Base-by-base conservation (phyloP, 1,140 invertebrate species). In the Drosophila funebris region DNA sequence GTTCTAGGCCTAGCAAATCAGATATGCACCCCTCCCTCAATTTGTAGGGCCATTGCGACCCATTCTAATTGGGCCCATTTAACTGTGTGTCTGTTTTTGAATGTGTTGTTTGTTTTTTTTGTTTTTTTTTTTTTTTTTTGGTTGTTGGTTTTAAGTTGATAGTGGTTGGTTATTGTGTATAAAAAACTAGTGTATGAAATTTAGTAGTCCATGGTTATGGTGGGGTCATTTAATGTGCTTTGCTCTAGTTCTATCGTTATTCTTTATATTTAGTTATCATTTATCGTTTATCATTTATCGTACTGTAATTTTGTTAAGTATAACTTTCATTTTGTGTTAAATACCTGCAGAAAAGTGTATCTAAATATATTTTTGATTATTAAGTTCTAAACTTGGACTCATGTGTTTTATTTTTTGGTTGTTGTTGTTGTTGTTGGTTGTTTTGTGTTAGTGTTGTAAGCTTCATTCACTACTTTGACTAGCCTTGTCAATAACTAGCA, bases 341-440 rank as follows among this genome's bases (percentile, higher is more conserved):
- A 87, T 85, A 85, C 78, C 84, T 83, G 83, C 84, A 89, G 84
- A 88, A 88, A 88, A 88, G 83, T 88, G 84, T 88, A 83, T 83
- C 83, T 88, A 88, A 88, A 88, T 88, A 88, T 88, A 88, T 89
- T 88, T 88, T 88, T 88, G 83, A 88, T 88, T 88, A 88, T 78
- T 88, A 89, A 88, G 83, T 88, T 88, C 83, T 88, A 88, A 88
- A 88, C 84, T 88, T 88, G 83, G 83, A 88, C 83, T 88, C 83
- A 85, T 89, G 79, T 88, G 84, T 88, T 89, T 71, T 76, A 31
- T 71, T 78, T 64, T 58, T 64, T 74, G 66, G 48, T 76, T 63
- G 58, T 79, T 79, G 58, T 76, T 64, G 58, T 72, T 73, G 52
- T 74, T 78, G 33, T 69, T 69, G 69, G 62, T 80, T 84, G 54